Evolutionary conservation across 2,888 invertebrate genomes (phyloP).

Genomic region (Eristalis intricaria): DNA sequence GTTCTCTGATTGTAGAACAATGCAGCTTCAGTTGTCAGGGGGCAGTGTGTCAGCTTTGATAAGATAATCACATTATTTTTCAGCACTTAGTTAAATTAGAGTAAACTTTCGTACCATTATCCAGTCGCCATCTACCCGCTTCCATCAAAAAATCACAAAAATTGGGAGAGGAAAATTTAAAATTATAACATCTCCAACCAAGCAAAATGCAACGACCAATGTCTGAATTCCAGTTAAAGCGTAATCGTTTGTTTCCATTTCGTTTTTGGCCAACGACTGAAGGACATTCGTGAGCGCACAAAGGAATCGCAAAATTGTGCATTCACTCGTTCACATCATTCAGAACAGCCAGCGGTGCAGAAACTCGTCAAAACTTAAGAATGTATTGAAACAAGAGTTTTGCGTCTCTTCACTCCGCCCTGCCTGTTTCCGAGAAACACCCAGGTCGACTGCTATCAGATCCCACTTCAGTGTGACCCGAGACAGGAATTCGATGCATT

Average conservation of each 20-base stretch:
- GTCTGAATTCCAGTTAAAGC: neutral
- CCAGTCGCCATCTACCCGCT: too few species aligned
- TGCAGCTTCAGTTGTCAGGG: too few species aligned
- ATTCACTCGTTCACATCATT: neutral
- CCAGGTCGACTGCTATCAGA: neutral
- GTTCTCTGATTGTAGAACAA: too few species aligned
- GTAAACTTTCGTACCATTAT: neutral
- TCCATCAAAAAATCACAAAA: neutral
- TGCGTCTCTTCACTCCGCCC: neutral
- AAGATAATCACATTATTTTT: neutral
- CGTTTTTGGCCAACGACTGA: neutral
- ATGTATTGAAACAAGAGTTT: neutral
- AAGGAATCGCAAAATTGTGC: neutral
- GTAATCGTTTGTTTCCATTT: neutral
- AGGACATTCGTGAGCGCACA: neutral
- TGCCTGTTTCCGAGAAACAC: neutral
- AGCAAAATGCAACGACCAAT: neutral
- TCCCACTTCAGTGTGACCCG: neutral
- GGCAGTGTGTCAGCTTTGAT: too few species aligned
- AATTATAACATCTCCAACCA: neutral
- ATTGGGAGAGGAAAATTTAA: neutral
- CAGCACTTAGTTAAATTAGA: neutral
- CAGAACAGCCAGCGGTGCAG: neutral
- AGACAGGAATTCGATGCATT: neutral
- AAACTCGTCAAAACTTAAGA: neutral